Conservation (phyloP, 2,113 vertebrate species). For the Percopsis transmontana region DNA sequence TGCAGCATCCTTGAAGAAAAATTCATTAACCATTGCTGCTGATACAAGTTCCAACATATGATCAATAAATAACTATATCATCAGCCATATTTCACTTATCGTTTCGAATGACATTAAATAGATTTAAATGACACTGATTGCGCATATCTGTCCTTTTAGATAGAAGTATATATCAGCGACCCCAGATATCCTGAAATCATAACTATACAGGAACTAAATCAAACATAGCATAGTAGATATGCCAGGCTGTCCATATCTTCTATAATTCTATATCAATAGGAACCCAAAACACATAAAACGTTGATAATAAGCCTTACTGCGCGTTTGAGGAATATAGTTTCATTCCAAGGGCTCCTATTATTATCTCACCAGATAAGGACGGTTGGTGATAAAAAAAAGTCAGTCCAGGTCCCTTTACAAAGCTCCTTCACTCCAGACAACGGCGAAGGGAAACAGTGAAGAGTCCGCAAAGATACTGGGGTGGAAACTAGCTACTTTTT, state of each 20-base stretch:
- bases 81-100: slow-evolving; percentile 31
- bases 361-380: slow-evolving; percentile 84
- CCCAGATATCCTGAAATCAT: slow-evolving; percentile 50
- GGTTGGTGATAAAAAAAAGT: slow-evolving; percentile 65
- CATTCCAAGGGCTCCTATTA: slow-evolving; percentile 55
- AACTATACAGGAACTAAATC: slow-evolving; percentile 50
- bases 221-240: slow-evolving; percentile 36
- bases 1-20: too few relatives aligned
- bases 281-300: slow-evolving; percentile 65
- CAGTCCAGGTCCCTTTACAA: neutral
- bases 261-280: slow-evolving; percentile 63
- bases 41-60: too few relatives aligned
- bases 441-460: neutral
- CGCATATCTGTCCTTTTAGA: slow-evolving; percentile 36
- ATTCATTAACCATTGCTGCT: too few relatives aligned
- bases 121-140: slow-evolving; percentile 45
- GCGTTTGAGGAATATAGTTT: slow-evolving; percentile 48
- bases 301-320: slow-evolving; percentile 55
- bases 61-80: neutral
- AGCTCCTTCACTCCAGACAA: slow-evolving; percentile 6
- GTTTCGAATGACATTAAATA: slow-evolving; percentile 23
- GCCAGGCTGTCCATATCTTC: slow-evolving; percentile 39
- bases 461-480: slow-evolving; percentile 3
- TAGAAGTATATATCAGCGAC: slow-evolving; percentile 42
- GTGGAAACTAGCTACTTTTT: slow-evolving; percentile 2